phyloP scores from a whole-genome alignment of 2,113 vertebrate species.

The Camelus dromedarius region DNA sequence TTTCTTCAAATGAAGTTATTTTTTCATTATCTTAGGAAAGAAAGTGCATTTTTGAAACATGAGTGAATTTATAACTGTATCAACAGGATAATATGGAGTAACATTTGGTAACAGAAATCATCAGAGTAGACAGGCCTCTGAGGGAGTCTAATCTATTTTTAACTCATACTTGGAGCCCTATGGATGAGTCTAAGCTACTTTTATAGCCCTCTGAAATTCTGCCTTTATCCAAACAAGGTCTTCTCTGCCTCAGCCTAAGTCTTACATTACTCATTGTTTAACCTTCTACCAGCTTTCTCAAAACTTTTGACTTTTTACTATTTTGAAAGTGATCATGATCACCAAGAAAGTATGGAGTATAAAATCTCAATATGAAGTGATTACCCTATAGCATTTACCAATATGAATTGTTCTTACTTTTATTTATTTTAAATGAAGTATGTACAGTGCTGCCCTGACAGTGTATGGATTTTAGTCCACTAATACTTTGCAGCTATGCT shows the following conservation, averaged over 20 bases:
- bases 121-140: neutral
- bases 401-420: neutral
- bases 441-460: neutral
- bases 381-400: neutral
- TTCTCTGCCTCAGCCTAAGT: neutral
- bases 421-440: neutral
- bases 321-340: neutral
- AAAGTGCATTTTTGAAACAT: neutral
- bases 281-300: neutral
- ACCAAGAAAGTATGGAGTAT: neutral
- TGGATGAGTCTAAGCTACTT: constrained; percentile 1
- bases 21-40: constrained; percentile 54
- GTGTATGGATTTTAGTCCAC: neutral
- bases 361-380: neutral
- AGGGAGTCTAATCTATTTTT: neutral
- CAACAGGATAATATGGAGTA: neutral
- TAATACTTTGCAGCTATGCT: neutral
- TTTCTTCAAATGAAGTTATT: neutral
- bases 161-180: neutral
- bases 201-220: neutral
- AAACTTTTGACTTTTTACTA: neutral
- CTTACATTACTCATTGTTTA: neutral
- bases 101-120: neutral
- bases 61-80: constrained; percentile 32
- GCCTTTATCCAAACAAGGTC: neutral